These are phyloP conservation scores for Drosophila pruinosa DNA, from an alignment of 1,140 invertebrate genomes.

Conservation along the genomic window DNA sequence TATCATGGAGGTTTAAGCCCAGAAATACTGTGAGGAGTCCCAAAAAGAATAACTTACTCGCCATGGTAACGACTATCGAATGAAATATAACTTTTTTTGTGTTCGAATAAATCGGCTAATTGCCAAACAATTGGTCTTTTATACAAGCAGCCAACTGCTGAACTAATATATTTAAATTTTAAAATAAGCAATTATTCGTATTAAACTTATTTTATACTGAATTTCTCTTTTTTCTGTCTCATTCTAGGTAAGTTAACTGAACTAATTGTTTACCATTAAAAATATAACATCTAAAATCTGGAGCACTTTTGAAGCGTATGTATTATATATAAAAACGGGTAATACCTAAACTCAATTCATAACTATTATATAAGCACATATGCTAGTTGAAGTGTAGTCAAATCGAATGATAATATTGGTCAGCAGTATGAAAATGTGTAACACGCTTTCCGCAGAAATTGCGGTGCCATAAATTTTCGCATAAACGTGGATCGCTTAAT, in stretches of 20 bases:
- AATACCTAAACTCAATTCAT: slow-evolving; percentile 24
- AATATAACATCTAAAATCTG: slow-evolving; percentile 4
- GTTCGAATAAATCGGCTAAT: too few relatives aligned
- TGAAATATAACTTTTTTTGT: background rate
- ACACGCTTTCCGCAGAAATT: slow-evolving; percentile 25
- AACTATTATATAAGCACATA: too few relatives aligned
- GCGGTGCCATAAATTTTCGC: slow-evolving; percentile 22
- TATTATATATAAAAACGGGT: slow-evolving; percentile 11
- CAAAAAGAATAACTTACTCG: background rate
- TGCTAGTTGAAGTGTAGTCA: too few relatives aligned
- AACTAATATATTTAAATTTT: too few relatives aligned
- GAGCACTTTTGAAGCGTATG: slow-evolving; percentile 29
- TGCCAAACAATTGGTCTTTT: too few relatives aligned
- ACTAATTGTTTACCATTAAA: too few relatives aligned
- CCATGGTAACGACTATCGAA: background rate
- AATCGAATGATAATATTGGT: too few relatives aligned
- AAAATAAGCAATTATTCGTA: too few relatives aligned
- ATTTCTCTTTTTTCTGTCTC: slow-evolving; percentile 7
- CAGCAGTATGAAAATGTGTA: too few relatives aligned
- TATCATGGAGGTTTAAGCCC: background rate
- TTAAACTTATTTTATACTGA: too few relatives aligned
- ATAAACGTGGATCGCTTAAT: slow-evolving; percentile 33
- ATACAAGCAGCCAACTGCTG: too few relatives aligned
- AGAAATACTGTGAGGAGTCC: background rate
- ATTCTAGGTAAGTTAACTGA: slow-evolving; percentile 61